Percentiles rank a stretch among this genome's conserved stretches.
phyloP scores from a whole-genome alignment of 1,140 invertebrate species.

The Drosophila simulans region DNA sequence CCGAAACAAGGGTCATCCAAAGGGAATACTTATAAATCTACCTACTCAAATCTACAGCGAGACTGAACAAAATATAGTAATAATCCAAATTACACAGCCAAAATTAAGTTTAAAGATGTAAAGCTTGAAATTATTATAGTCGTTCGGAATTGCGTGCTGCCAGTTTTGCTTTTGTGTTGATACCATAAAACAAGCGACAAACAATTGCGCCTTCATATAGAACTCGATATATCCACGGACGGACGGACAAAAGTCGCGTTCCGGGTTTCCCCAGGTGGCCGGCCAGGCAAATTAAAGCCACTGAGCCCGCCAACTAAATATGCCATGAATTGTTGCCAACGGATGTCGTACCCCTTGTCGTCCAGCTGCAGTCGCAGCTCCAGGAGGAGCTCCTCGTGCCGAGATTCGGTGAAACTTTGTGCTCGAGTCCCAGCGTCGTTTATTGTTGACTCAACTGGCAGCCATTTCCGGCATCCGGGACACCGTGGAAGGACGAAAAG shows the following conservation, averaged over 20 bases:
- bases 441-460: slow-evolving; percentile 75
- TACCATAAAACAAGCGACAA: slow-evolving; percentile 43
- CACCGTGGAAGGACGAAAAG: slow-evolving; percentile 18
- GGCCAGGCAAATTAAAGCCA: slow-evolving; percentile 74
- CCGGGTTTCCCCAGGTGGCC: slow-evolving; percentile 45
- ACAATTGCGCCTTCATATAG: slow-evolving; percentile 42
- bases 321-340: slow-evolving; percentile 68
- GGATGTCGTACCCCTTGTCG: slow-evolving; percentile 53
- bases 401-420: slow-evolving; percentile 53
- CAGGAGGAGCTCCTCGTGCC: slow-evolving; percentile 6
- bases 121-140: not conserved
- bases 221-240: slow-evolving; percentile 23
- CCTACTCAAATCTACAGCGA: no score
- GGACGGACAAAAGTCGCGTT: slow-evolving; percentile 16
- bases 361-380: slow-evolving; percentile 11
- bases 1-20: not conserved
- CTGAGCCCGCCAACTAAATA: slow-evolving; percentile 65
- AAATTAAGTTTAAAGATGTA: not conserved
- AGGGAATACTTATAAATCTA: not conserved
- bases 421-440: slow-evolving; percentile 54
- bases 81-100: no score
- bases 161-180: slow-evolving; percentile 10
- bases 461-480: slow-evolving; percentile 60
- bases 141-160: not conserved
- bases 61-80: no score